Conservation (phyloP, 2,888 invertebrate species). For the Watsonalla binaria region DNA sequence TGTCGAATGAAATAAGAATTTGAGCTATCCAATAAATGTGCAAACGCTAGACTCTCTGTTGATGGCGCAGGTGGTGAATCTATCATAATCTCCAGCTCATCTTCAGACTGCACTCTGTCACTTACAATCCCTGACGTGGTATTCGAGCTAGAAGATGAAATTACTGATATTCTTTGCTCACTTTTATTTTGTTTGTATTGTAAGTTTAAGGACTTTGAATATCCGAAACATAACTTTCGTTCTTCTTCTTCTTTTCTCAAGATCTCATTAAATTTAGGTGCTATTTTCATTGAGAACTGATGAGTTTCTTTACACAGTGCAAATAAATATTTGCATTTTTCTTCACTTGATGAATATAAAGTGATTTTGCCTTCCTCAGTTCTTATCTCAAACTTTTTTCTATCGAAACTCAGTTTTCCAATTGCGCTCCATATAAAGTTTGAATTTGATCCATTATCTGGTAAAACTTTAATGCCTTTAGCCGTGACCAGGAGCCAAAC, state of each 20-base stretch:
- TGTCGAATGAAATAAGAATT: slow-evolving; percentile 63
- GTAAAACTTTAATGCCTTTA: slow-evolving; percentile 92
- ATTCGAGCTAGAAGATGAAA: slow-evolving; percentile 96
- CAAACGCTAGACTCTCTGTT: slow-evolving; percentile 89
- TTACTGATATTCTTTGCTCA: slow-evolving; percentile 92
- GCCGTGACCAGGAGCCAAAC: slow-evolving; percentile 95
- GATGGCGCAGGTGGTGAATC: slow-evolving; percentile 91
- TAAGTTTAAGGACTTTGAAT: slow-evolving; percentile 81
- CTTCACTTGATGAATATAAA: slow-evolving; percentile 94
- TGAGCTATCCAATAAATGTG: slow-evolving; percentile 84
- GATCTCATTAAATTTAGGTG: slow-evolving; percentile 90
- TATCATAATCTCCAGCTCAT: slow-evolving; percentile 94
- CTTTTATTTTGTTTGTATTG: slow-evolving; percentile 81
- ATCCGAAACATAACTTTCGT: slow-evolving; percentile 85
- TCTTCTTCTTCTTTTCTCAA: slow-evolving; percentile 89
- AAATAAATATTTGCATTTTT: slow-evolving; percentile 94
- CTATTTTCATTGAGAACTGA: slow-evolving; percentile 96
- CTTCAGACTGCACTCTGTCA: slow-evolving; percentile 96
- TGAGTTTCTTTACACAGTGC: slow-evolving; percentile 94
- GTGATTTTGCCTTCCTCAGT: slow-evolving; percentile 93
- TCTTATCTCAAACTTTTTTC: slow-evolving; percentile 97
- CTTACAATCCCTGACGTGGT: slow-evolving; percentile 98
- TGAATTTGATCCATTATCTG: slow-evolving; percentile 82
- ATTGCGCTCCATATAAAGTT: slow-evolving; percentile 97
- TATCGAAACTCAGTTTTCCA: slow-evolving; percentile 96